These are phyloP conservation scores for Lagorchestes hirsutus DNA, from an alignment of 2,797 vertebrate species.

Conservation along the genomic window DNA sequence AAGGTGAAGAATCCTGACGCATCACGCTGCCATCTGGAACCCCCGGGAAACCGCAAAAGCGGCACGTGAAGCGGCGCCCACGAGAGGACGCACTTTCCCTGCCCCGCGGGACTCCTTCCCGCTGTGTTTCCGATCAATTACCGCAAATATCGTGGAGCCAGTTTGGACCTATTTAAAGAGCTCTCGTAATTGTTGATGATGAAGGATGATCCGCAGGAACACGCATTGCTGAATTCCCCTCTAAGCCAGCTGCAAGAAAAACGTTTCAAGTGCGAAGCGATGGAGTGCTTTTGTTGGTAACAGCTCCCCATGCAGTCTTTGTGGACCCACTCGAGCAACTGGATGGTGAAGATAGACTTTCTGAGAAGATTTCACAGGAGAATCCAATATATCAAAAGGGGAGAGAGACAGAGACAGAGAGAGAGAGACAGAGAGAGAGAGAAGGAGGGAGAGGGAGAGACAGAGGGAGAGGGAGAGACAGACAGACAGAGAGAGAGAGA, in stretches of 20 bases:
- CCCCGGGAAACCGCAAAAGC: constrained; percentile 95
- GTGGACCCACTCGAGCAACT: constrained; percentile 97
- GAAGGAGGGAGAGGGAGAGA: not conserved
- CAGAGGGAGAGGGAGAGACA: not conserved
- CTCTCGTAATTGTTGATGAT: constrained; percentile 95
- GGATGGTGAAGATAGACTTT: constrained; percentile 95
- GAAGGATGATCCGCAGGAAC: constrained; percentile 95
- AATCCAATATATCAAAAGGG: constrained; percentile 96
- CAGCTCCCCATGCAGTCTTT: constrained; percentile 95
- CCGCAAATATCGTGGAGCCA: constrained; percentile 97
- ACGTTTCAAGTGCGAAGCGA: constrained; percentile 96
- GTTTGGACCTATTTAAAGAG: constrained; percentile 87
- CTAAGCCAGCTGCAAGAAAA: constrained; percentile 96
- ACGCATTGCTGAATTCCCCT: constrained; percentile 97
- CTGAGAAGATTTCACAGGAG: constrained; percentile 97
- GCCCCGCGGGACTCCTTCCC: constrained; percentile 89
- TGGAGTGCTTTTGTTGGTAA: constrained; percentile 94
- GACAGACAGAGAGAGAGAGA: too few species aligned
- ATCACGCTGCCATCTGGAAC: constrained; percentile 91
- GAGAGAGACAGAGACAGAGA: too few species aligned
- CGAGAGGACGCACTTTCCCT: too few species aligned
- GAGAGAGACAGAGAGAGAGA: too few species aligned
- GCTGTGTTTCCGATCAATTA: constrained; percentile 97
- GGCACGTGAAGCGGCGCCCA: too few species aligned
- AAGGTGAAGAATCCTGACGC: constrained; percentile 92